These are phyloP conservation scores for Parasteatoda tepidariorum DNA, from an alignment of 1,140 invertebrate genomes.

Conservation along the genomic window DNA sequence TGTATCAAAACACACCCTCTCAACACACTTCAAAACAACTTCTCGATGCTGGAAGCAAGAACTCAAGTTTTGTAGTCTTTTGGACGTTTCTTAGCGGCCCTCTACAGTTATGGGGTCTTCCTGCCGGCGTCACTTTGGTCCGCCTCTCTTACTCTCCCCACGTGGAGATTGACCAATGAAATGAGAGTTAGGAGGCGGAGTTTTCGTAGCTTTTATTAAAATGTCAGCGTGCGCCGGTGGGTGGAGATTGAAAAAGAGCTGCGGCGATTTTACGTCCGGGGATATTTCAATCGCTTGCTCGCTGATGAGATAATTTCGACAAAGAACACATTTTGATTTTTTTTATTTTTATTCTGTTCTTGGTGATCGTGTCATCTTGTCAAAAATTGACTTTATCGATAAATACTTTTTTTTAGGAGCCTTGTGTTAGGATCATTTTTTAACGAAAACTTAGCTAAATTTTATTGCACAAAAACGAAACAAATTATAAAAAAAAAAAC, in stretches of 20 bases:
- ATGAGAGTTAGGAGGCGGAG: background rate
- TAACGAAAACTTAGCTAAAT: no score
- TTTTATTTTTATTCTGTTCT: background rate
- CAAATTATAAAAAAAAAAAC: no score
- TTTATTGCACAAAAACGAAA: no score
- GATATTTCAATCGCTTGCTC: conserved; percentile 49
- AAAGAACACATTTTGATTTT: conserved; percentile 19
- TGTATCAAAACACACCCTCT: background rate
- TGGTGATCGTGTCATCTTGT: background rate
- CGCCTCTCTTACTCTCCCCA: conserved; percentile 41
- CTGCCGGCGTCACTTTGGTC: background rate
- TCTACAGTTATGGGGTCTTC: background rate
- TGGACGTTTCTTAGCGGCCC: background rate
- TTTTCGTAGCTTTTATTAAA: conserved; percentile 42
- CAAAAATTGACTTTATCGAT: no score
- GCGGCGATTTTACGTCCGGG: conserved; percentile 30
- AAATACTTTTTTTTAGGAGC: no score
- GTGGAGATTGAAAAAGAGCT: conserved; percentile 34
- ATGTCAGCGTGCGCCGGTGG: conserved; percentile 57
- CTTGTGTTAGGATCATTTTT: no score
- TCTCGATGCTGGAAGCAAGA: no score
- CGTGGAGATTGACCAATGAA: conserved; percentile 39
- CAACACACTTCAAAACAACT: background rate
- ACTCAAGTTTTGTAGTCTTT: background rate
- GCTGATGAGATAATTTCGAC: conserved; percentile 56